Evolutionary conservation across 2,113 vertebrate species (phyloP).

Genomic region (Trichomycterus rosablanca): DNA sequence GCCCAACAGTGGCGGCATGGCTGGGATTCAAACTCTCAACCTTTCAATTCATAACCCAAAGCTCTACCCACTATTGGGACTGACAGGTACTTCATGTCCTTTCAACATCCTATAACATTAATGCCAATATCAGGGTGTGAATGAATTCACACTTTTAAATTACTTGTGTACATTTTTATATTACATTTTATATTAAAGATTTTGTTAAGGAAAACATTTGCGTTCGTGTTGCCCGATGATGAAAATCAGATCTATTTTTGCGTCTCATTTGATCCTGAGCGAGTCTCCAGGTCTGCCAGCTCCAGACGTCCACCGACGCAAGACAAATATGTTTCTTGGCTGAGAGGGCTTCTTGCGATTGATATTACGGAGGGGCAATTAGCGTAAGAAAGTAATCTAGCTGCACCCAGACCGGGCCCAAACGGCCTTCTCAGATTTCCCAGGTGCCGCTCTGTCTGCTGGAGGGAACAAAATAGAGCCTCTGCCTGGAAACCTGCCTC

Average conservation of each 20-base stretch:
- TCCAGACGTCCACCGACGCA: constrained; percentile 51
- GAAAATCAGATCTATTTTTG: constrained; percentile 47
- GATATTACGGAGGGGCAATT: constrained; percentile 63
- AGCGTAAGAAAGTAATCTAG: constrained; percentile 59
- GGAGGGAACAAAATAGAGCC: constrained; percentile 63
- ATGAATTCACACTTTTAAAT: too few species aligned
- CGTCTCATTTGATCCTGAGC: constrained; percentile 46
- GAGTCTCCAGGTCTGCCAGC: constrained; percentile 42
- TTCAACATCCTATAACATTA: too few species aligned
- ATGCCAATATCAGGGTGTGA: too few species aligned
- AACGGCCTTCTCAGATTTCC: constrained; percentile 64
- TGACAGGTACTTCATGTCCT: too few species aligned
- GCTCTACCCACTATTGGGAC: too few species aligned
- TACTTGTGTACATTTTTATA: too few species aligned
- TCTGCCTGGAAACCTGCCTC: constrained; percentile 48
- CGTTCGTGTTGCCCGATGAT: constrained; percentile 30
- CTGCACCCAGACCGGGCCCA: constrained; percentile 43
- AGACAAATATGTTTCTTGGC: constrained; percentile 71
- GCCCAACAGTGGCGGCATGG: too few species aligned
- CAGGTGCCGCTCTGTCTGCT: constrained; percentile 71
- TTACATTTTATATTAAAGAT: too few species aligned
- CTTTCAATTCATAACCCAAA: too few species aligned
- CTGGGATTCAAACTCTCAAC: too few species aligned
- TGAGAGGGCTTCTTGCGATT: constrained; percentile 56
- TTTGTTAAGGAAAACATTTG: too few species aligned